Evolutionary conservation across 2,888 invertebrate genomes (phyloP), one percentile per base, ranked within the genome.

Genomic region (Cataglyphis altisquamis): DNA sequence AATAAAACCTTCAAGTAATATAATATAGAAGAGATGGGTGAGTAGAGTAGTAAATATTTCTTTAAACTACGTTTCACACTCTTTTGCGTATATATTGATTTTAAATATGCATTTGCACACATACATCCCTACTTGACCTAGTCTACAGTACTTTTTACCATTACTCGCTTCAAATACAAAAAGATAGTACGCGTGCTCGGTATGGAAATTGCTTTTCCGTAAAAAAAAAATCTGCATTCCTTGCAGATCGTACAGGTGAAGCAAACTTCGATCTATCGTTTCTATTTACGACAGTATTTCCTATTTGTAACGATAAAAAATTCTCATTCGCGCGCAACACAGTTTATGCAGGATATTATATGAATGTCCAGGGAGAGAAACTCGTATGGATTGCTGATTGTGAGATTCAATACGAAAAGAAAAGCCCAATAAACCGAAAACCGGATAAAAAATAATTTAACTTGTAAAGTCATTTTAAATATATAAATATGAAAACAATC

Each of bases 221-320:
- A 57, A 67, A 67, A 73, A 66, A 64, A 67, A 39, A 18, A 15
- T 36, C 36, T 36, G 36, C 32, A 32, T 62, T 45, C 32, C 32
- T 48, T 48, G 32, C 21, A 15, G 45, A 52, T 63, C 45, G 41
- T 74, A 75, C 3, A 57, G 25, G 25, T n/a, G 57, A 39, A 67
- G 39, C 67, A 67, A 77, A 67, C 55, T 77, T 77, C 77, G 77
- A 77, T 77, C 67, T 77, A 57, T 57, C 41, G 41, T 67, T 77
- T 57, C 67, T 21, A 77, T 77, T 77, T 77, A 77, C 55, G 64
- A 52, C 9, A 15, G 0, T 67, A 41, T 41, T 57, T 52, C 29
- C 18, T 25, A 41, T 41, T 66, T 66, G 67, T 10, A 5, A 15
- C 52, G 25, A 39, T 32, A 52, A 67, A 67, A 32, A 55, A n/a